Evolutionary conservation across 2,888 invertebrate species (phyloP).

Genomic region (Theretra japonica): DNA sequence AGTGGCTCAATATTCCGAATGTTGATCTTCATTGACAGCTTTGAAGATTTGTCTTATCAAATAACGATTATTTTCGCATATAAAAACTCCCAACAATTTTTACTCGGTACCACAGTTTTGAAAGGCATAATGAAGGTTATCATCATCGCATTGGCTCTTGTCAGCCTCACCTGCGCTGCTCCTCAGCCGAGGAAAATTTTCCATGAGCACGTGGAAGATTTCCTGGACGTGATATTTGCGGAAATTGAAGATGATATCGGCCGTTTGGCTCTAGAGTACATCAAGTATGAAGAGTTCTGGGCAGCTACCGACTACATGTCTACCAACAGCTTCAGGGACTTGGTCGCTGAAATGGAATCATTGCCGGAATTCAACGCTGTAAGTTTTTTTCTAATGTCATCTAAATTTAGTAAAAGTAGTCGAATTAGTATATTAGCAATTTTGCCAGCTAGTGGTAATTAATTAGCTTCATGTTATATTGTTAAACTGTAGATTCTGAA

Average conservation of each 20-base stretch:
- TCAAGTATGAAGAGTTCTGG: conserved; percentile 63
- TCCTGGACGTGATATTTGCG: conserved; percentile 56
- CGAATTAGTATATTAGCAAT: no score
- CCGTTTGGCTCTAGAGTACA: conserved; percentile 52
- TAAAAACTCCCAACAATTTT: conserved; percentile 43
- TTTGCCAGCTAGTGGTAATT: no score
- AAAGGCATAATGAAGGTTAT: conserved; percentile 58
- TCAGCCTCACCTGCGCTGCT: conserved; percentile 55
- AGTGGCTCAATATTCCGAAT: background rate
- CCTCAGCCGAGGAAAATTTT: conserved; percentile 67
- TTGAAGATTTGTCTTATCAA: conserved; percentile 27
- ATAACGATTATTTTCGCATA: conserved; percentile 35
- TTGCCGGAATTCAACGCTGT: conserved; percentile 71
- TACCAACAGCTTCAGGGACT: conserved; percentile 60
- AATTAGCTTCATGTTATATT: no score
- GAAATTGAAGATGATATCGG: conserved; percentile 52
- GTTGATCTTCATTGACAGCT: conserved; percentile 41
- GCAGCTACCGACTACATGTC: conserved; percentile 54
- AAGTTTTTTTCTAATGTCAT: conserved; percentile 44
- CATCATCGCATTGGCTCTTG: conserved; percentile 53
- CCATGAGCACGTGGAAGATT: conserved; percentile 70
- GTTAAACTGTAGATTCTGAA: no score
- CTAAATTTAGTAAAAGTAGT: no score
- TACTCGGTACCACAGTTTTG: conserved; percentile 40
- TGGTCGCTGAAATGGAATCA: conserved; percentile 67